phyloP scores from a whole-genome alignment of 2,113 vertebrate species.

The Aix galericulata region DNA sequence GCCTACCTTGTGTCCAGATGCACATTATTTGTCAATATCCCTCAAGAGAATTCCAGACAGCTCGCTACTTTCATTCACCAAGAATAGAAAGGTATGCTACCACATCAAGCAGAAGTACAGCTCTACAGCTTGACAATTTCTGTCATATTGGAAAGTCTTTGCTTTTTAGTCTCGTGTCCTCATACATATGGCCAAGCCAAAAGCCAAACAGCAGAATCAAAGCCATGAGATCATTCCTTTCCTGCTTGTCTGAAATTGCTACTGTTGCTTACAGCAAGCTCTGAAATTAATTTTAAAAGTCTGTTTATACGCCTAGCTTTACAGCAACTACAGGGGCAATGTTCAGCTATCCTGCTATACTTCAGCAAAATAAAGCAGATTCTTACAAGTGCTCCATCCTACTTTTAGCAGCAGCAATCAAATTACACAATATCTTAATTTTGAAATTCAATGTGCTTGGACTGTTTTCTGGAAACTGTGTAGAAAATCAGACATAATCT shows the following conservation, averaged over 20 bases:
- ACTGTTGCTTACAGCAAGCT: neutral
- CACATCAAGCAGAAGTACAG: neutral
- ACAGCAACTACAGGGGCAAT: neutral
- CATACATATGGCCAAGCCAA: neutral
- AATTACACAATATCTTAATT: neutral
- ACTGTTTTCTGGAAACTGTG: neutral
- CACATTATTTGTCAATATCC: neutral
- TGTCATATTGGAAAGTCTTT: neutral
- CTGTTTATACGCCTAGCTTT: neutral
- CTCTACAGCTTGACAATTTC: neutral
- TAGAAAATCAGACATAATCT: neutral
- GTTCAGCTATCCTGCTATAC: neutral
- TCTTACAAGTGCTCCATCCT: neutral
- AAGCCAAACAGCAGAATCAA: neutral
- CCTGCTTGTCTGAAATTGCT: neutral
- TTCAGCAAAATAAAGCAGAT: neutral
- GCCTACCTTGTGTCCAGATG: no score
- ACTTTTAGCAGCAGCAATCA: conserved; percentile 16
- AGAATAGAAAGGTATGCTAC: neutral
- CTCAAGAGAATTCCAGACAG: neutral
- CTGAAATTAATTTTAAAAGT: neutral
- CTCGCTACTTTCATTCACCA: neutral
- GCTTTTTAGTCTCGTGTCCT: neutral
- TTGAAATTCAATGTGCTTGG: conserved; percentile 5
- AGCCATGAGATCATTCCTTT: neutral